A percentile compares a stretch with the other conserved stretches of the same genome.
phyloP scores from a whole-genome alignment of 2,113 vertebrate genomes.

The Lutjanus erythropterus region DNA sequence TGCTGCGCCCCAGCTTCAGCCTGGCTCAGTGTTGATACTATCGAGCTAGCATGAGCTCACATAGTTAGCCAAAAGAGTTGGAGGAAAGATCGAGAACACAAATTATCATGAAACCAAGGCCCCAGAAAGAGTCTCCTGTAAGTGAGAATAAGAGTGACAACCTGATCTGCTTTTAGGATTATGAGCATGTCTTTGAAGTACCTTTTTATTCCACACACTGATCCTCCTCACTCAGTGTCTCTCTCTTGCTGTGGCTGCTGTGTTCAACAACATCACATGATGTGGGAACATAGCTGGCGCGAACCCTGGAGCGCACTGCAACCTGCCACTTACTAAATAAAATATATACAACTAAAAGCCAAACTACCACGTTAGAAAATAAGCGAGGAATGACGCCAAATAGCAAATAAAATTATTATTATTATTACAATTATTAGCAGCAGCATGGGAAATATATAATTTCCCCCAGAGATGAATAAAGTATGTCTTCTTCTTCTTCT shows the following conservation, averaged over 20 bases:
- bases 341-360: not conserved
- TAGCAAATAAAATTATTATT: no score
- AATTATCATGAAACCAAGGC: not conserved
- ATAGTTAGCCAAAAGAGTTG: slow-evolving; percentile 37
- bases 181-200: slow-evolving; percentile 3
- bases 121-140: not conserved
- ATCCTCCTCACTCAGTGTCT: not conserved
- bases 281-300: slow-evolving; percentile 63
- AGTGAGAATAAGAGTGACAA: not conserved
- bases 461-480: no score
- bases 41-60: slow-evolving; percentile 62
- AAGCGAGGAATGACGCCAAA: no score
- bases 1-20: slow-evolving; percentile 66
- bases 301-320: slow-evolving; percentile 45
- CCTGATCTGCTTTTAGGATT: not conserved
- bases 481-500: no score
- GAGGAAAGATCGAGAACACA: not conserved
- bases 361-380: not conserved
- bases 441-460: no score
- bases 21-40: slow-evolving; percentile 45
- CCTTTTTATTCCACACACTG: slow-evolving; percentile 28
- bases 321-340: not conserved
- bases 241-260: slow-evolving; percentile 17
- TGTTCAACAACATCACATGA: slow-evolving; percentile 72
- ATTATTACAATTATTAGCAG: no score